Base-by-base conservation (phyloP, 2,113 vertebrate species). In the Hypanus sabinus region DNA sequence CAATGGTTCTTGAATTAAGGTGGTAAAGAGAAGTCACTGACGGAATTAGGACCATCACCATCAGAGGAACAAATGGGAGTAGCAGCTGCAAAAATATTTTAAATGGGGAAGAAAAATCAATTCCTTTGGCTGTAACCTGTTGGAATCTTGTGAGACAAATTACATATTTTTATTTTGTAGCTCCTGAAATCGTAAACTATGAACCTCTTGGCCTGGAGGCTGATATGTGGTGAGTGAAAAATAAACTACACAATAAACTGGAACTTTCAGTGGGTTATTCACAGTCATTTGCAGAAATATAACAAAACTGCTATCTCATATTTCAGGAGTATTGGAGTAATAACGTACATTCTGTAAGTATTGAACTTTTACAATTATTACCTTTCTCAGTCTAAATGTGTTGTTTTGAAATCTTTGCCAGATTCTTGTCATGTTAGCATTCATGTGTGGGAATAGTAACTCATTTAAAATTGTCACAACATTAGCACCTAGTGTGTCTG, bases 171-270 rank as follows among this genome's bases (percentile, higher is more conserved):
- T 33, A 65, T 92, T 60, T 76, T 95, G 70, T 97, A 99, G 99
- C 99, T 97, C 99, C 99, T 95, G 99, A 99, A 96, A 98, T 99
- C 94, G 99, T 99, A 93, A 99, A 99, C 96, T 99, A 99, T 95
- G 99, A 99, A 93, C 98, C 99, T 33, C 96, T 99, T 94, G 98
- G 98, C 94, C 97, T 99, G 94, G 98, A 99, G 96, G 98, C 98
- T 79, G 99, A 99, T 96, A 99, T 99, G 99, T 99, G 99, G 99
- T 99, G 97, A 98, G 98, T 95, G 57, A 65, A 94, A 4, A 20
- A 73, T 24, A 93, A 33, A 30, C 80, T 16, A 94, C 16, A 18
- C 94, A 20, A 73, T 24, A 93, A 33, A 30, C 80, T 16, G 94
- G 18, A 18, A 94, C 16, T 2, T 36, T 75, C 38, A 79, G 85